A percentile compares a stretch with the other conserved stretches of the same genome.
Evolutionary conservation across 2,888 invertebrate species (phyloP).

Genomic region (Peribatodes rhomboidaria): DNA sequence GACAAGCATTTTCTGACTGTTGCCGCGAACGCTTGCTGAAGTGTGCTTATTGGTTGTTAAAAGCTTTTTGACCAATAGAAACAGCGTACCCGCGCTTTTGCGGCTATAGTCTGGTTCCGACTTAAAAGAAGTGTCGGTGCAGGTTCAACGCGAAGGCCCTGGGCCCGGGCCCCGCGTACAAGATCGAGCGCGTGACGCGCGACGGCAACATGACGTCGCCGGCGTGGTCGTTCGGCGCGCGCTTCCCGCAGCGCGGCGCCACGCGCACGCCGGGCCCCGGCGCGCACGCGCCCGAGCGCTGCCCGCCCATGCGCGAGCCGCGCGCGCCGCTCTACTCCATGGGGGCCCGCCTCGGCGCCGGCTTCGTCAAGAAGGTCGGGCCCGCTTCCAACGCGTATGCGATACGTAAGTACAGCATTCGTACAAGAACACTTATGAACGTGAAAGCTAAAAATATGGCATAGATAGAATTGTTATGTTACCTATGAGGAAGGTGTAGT

Average conservation of each 20-base stretch:
- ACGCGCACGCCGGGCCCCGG: slow-evolving; percentile 87
- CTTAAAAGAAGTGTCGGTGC: not conserved
- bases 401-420: slow-evolving; percentile 47
- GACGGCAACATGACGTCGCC: slow-evolving; percentile 78
- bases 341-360: slow-evolving; percentile 74
- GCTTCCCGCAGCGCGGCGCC: slow-evolving; percentile 59
- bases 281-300: slow-evolving; percentile 87
- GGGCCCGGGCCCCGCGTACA: slow-evolving; percentile 81
- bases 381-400: slow-evolving; percentile 89
- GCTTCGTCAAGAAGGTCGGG: slow-evolving; percentile 72
- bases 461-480: no score
- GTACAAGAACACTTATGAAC: no score
- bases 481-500: no score
- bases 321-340: slow-evolving; percentile 88
- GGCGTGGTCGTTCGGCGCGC: slow-evolving; percentile 83
- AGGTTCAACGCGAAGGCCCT: slow-evolving; percentile 76
- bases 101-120: no score
- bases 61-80: no score
- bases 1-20: no score
- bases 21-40: no score
- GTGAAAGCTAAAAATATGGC: no score
- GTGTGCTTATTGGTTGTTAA: no score
- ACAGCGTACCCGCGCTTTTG: no score
- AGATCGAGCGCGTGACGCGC: slow-evolving; percentile 74
- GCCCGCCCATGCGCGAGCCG: slow-evolving; percentile 80